A percentile compares a stretch with the other conserved stretches of the same genome.
phyloP scores from a whole-genome alignment of 2,888 invertebrate species.

The Matsumyia berberina region DNA sequence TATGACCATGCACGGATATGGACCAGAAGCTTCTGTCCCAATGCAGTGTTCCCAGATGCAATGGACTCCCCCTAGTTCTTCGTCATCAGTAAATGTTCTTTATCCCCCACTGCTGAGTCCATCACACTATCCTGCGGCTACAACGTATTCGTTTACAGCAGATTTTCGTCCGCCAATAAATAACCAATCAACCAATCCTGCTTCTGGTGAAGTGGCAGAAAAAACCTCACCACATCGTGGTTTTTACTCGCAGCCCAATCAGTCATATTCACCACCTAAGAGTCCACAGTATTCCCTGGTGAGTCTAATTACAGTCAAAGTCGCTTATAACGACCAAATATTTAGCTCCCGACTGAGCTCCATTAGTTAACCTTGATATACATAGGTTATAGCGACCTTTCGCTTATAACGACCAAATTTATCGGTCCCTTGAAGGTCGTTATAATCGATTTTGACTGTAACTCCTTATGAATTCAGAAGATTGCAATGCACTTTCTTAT shows the following conservation, averaged over 20 bases:
- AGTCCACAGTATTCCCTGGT: conserved; percentile 81
- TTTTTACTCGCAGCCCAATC: conserved; percentile 82
- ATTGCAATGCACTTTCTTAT: not conserved
- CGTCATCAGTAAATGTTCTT: conserved; percentile 87
- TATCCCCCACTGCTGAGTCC: conserved; percentile 89
- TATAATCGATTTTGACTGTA: no score
- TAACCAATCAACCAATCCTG: conserved; percentile 84
- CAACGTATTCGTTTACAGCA: conserved; percentile 93
- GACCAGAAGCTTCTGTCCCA: conserved; percentile 83
- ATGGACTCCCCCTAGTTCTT: conserved; percentile 88
- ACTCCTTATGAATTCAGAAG: not conserved
- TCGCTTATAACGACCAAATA: no score
- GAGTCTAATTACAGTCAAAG: conserved; percentile 37
- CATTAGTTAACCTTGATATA: no score
- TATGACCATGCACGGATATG: conserved; percentile 96
- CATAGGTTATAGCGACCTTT: no score
- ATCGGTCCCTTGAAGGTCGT: no score
- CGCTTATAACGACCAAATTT: no score
- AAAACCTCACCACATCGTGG: conserved; percentile 81
- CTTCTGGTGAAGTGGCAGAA: conserved; percentile 77
- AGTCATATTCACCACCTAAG: conserved; percentile 82
- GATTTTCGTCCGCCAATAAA: conserved; percentile 88
- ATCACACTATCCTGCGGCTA: conserved; percentile 87
- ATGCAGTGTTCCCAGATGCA: conserved; percentile 90
- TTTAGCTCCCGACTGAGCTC: no score